Evolutionary conservation across 2,797 vertebrate species (phyloP).

Genomic region (Columba guinea): DNA sequence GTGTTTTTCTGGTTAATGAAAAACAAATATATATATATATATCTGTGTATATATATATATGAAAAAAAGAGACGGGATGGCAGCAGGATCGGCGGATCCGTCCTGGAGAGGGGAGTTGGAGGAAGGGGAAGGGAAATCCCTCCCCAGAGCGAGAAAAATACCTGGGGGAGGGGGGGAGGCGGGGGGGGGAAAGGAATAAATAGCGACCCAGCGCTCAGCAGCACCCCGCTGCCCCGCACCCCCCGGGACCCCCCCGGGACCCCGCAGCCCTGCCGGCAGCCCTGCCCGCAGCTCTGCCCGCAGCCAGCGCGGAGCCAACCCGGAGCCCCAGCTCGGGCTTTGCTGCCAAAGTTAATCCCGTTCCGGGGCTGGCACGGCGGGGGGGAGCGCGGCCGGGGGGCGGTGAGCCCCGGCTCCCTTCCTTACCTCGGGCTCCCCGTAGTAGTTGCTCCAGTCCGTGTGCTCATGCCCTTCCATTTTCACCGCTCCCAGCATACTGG

Average conservation of each 20-base stretch:
- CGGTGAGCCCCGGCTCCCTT: not conserved
- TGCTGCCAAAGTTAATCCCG: constrained; percentile 97
- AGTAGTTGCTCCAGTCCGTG: constrained; percentile 98
- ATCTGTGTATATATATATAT: not conserved
- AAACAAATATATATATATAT: not conserved
- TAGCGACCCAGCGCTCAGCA: not conserved
- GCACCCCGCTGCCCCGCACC: constrained; percentile 24
- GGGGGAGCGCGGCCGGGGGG: not conserved
- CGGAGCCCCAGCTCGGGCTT: constrained; percentile 89
- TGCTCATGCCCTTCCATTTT: constrained; percentile 99
- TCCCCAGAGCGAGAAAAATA: not conserved
- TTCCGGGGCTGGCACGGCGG: constrained; percentile 66
- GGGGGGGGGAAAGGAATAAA: not conserved
- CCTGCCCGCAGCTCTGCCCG: constrained; percentile 37
- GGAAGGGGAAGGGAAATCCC: not conserved
- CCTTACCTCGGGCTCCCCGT: constrained; percentile 96
- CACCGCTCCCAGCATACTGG: constrained; percentile 99
- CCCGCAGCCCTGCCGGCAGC: not conserved
- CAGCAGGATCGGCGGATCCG: not conserved
- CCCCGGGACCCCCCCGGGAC: not conserved
- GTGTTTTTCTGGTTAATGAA: constrained; percentile 3
- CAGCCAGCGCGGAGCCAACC: constrained; percentile 72
- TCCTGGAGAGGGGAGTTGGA: not conserved
- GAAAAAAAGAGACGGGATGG: not conserved
- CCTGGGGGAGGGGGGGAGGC: not conserved